phyloP scores from a whole-genome alignment of 2,888 invertebrate genomes.

The Ellobium chinense region DNA sequence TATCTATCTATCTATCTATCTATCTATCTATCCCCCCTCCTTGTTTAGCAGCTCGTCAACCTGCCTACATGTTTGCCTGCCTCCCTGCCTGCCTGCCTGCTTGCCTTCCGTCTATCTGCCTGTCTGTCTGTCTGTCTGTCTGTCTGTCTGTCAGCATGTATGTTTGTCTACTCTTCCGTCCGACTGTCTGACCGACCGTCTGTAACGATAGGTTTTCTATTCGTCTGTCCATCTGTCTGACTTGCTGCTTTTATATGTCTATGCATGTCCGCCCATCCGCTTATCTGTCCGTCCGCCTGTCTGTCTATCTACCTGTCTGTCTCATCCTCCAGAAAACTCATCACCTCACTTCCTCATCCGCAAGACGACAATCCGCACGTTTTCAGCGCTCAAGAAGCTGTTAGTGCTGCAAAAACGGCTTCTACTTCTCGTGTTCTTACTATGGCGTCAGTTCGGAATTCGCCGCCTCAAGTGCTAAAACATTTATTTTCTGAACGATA shows the following conservation, averaged over 20 bases:
- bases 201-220: background rate
- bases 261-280: background rate
- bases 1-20: too few relatives aligned
- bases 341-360: background rate
- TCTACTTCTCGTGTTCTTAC: background rate
- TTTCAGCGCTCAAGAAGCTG: background rate
- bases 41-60: too few relatives aligned
- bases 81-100: too few relatives aligned
- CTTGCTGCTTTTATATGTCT: too few relatives aligned
- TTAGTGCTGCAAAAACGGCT: background rate
- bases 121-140: too few relatives aligned
- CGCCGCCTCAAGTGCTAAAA: conserved; percentile 1
- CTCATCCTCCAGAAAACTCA: conserved; percentile 1
- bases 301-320: conserved; percentile 12
- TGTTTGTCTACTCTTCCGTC: background rate
- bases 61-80: too few relatives aligned
- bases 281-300: conserved; percentile 10
- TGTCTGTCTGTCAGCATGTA: too few relatives aligned
- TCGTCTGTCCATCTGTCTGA: conserved; percentile 1
- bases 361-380: background rate
- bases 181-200: background rate
- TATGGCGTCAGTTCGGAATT: background rate
- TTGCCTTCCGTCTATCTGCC: too few relatives aligned
- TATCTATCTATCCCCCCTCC: too few relatives aligned
- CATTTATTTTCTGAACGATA: conserved; percentile 6